Evolutionary conservation across 1,140 invertebrate species (phyloP).

Genomic region (Aradophagus sp.): DNA sequence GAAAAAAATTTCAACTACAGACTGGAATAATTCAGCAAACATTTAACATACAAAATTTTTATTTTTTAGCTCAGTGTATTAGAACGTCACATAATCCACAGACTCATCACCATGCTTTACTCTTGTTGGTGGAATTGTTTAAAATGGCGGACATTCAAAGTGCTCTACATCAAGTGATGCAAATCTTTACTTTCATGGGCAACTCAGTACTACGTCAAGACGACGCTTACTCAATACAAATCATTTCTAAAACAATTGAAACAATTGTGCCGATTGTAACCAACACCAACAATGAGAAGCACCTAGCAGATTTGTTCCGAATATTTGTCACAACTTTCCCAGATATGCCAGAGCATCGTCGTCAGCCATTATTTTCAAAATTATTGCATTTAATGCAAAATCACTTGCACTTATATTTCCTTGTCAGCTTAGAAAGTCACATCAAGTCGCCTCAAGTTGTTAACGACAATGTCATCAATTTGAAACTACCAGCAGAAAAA

Average conservation of each 20-base stretch:
- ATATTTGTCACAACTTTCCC: constrained; percentile 92
- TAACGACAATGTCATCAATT: constrained; percentile 55
- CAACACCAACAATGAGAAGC: constrained; percentile 72
- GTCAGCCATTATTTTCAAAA: constrained; percentile 86
- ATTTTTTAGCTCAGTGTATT: constrained; percentile 84
- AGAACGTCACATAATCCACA: constrained; percentile 92
- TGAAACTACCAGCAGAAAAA: constrained; percentile 70
- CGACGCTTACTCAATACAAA: constrained; percentile 94
- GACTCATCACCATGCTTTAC: constrained; percentile 92
- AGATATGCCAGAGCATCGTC: constrained; percentile 92
- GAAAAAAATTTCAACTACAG: too few species aligned
- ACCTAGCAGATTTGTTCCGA: constrained; percentile 80
- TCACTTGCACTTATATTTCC: constrained; percentile 86
- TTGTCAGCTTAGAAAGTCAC: constrained; percentile 81
- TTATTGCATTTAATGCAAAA: constrained; percentile 83
- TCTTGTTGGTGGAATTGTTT: constrained; percentile 79
- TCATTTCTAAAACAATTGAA: constrained; percentile 92
- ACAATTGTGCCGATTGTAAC: constrained; percentile 91
- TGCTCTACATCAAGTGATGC: constrained; percentile 93
- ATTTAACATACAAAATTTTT: too few species aligned
- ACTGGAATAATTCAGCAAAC: too few species aligned
- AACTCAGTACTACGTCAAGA: constrained; percentile 92
- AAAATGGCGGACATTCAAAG: constrained; percentile 82
- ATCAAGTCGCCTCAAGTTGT: constrained; percentile 68
- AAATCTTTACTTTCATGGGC: constrained; percentile 97